These are phyloP conservation scores for Euwallacea similis DNA, from an alignment of 1,140 invertebrate species.

Conservation along the genomic window DNA sequence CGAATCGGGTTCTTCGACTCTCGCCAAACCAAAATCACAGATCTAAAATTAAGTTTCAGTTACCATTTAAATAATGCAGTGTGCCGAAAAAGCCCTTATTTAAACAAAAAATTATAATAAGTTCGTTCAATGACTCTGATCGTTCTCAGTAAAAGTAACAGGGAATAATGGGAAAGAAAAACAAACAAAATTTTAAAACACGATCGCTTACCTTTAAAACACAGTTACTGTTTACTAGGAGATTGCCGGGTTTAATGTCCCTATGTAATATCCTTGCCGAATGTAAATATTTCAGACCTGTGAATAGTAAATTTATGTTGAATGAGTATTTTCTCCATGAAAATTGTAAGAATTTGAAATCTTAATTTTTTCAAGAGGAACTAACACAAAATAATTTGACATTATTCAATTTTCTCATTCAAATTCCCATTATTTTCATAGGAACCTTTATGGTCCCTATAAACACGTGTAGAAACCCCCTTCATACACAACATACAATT, in stretches of 20 bases:
- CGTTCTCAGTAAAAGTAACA: too few species aligned
- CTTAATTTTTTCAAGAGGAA: too few species aligned
- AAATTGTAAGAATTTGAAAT: too few species aligned
- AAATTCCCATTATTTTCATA: too few species aligned
- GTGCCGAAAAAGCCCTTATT: neutral
- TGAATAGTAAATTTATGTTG: conserved; percentile 43
- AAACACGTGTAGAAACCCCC: too few species aligned
- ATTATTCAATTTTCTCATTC: too few species aligned
- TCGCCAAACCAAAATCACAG: conserved; percentile 91
- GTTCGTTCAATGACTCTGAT: conserved; percentile 21
- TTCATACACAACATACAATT: too few species aligned
- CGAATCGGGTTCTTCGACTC: conserved; percentile 90
- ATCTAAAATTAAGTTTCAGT: conserved; percentile 63
- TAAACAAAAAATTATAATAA: conserved; percentile 9
- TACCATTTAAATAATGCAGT: neutral
- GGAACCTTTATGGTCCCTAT: too few species aligned
- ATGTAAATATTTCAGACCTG: conserved; percentile 97
- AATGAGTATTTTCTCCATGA: neutral
- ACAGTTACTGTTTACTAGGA: conserved; percentile 98
- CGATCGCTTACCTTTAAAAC: conserved; percentile 80
- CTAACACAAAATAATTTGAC: too few species aligned
- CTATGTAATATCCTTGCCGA: conserved; percentile 96
- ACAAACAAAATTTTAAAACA: conserved; percentile 1
- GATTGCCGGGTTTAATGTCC: conserved; percentile 99
- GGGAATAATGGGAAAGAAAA: neutral